Percentiles rank a stretch among this genome's conserved stretches.
These are phyloP conservation scores for Lepidonotus clava DNA, from an alignment of 2,888 invertebrate genomes.

Conservation along the genomic window DNA sequence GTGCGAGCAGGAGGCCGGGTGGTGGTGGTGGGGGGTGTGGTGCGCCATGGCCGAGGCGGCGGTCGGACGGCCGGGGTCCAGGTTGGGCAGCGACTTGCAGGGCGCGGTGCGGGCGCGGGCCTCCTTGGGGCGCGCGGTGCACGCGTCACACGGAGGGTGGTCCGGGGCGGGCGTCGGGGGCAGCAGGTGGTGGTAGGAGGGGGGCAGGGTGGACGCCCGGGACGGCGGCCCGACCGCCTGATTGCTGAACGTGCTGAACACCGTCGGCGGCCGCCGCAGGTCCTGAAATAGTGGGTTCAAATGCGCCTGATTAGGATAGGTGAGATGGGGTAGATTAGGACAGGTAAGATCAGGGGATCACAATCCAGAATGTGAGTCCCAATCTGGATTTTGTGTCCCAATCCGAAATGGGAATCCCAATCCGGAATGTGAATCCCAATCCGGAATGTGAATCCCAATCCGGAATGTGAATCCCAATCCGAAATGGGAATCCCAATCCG, in stretches of 20 bases:
- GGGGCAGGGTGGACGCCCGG: not conserved
- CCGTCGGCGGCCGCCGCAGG: not conserved
- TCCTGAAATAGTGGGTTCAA: too few relatives aligned
- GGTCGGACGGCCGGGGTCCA: not conserved
- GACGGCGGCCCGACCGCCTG: not conserved
- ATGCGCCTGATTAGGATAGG: too few relatives aligned
- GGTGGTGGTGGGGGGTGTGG: not conserved
- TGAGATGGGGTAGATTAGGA: too few relatives aligned
- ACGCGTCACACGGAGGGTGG: not conserved
- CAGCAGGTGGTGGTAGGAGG: not conserved
- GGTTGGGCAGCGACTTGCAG: conserved; percentile 22
- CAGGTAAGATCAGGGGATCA: too few relatives aligned
- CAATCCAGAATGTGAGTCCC: too few relatives aligned
- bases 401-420: too few relatives aligned
- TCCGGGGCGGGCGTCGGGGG: not conserved
- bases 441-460: too few relatives aligned
- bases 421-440: too few relatives aligned
- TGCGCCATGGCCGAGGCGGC: not conserved
- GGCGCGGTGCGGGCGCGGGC: conserved; percentile 31
- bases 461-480: too few relatives aligned
- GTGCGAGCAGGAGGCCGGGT: not conserved
- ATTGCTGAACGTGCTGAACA: conserved; percentile 23
- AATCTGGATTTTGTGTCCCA: too few relatives aligned
- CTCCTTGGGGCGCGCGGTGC: not conserved
- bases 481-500: too few relatives aligned